Evolutionary conservation across 2,113 vertebrate species (phyloP).

Genomic region (Aegithalos caudatus): DNA sequence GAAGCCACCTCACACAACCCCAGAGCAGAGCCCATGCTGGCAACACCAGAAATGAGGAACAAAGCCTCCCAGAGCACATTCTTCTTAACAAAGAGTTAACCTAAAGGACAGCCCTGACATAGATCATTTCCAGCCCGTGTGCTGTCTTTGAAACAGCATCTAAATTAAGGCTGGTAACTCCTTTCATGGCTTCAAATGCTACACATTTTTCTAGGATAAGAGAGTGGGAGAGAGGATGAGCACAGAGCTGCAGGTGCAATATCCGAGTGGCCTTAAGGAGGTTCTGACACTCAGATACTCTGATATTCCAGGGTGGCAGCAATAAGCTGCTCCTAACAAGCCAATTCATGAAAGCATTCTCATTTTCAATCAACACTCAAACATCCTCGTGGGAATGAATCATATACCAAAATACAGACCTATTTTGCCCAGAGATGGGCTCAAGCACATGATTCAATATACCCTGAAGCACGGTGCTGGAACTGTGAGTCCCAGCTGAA

Average conservation of each 20-base stretch:
- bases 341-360: not conserved
- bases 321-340: not conserved
- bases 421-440: not conserved
- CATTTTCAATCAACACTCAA: not conserved
- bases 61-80: not conserved
- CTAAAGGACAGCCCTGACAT: not conserved
- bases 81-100: slow-evolving; percentile 37
- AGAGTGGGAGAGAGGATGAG: not conserved
- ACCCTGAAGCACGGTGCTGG: not conserved
- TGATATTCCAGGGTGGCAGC: not conserved
- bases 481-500: not conserved
- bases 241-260: not conserved
- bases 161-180: slow-evolving; percentile 36
- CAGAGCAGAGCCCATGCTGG: not conserved
- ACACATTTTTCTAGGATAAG: not conserved
- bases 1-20: not conserved
- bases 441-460: not conserved
- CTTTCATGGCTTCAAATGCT: slow-evolving; percentile 17
- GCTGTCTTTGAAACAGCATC: slow-evolving; percentile 26
- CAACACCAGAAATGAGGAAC: not conserved
- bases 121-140: not conserved
- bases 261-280: not conserved
- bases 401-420: not conserved
- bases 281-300: not conserved
- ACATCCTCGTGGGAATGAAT: not conserved